Evolutionary conservation across 2,797 vertebrate genomes (phyloP), one percentile per base, ranked within the genome.

Genomic region (Hirundo rustica): DNA sequence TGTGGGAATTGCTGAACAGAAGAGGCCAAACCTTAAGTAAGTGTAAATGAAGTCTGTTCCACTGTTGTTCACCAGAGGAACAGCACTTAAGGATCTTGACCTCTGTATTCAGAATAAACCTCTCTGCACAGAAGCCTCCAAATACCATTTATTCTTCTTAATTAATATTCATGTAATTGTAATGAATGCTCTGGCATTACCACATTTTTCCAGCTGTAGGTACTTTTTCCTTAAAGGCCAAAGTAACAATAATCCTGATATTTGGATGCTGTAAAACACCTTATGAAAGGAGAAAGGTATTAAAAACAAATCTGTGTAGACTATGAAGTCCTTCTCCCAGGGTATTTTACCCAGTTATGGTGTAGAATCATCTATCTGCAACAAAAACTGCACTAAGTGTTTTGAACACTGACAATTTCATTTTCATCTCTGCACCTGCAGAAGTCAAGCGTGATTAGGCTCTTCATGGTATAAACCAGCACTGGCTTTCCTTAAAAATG

Each of bases 401-500:
- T 91, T 65, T 45, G 45, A 91, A 89, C 62, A 79, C 19, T 82
- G 82, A 62, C 47, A 76, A 45, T 64, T 96, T 76, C 47, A 74
- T 83, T 95, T 90, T 64, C 81, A 91, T 86, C 32, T 77, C 89
- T 92, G 32, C 77, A 93, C 57, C 73, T 93, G 87, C 77, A 92
- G 77, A 64, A 93, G 78, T 72, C 81, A 92, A 44, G 32, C 7
- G 0, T 85, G 84, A 91, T 85, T 70, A 89, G 62, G 44, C 18
- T 87, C 22, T 72, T 89, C 13, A 14, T 17, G 53, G 32, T 29
- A 66, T 30, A 75, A 60, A 89, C 40, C 53, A 75, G 70, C 42
- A 42, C 30, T 36, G 47, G 40, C 11, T 92, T 86, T 84, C 84
- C 89, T 88, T 88, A 78, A 90, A 95, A 92, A 88, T 55, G 19